Conservation (phyloP, 2,113 vertebrate species). For the Tauraco erythrolophus region DNA sequence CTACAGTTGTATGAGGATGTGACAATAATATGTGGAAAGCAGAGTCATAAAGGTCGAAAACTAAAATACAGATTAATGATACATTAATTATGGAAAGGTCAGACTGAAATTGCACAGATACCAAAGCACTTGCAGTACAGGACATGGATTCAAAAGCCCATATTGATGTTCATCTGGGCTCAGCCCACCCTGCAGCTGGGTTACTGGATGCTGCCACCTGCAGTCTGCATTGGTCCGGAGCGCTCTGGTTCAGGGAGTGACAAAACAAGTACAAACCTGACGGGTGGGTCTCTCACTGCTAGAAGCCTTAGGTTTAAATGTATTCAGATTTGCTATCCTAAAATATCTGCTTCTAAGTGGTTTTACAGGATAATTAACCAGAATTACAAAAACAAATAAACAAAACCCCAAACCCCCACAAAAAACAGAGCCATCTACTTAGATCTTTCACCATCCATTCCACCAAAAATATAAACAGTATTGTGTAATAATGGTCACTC, state of each 20-base stretch:
- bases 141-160: accelerated
- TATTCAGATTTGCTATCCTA: accelerated
- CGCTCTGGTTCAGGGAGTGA: accelerated
- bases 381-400: not conserved
- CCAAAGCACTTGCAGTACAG: accelerated
- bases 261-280: accelerated
- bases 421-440: not conserved
- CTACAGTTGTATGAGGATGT: not conserved
- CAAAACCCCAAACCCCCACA: not conserved
- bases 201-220: constrained; percentile 45
- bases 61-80: not conserved
- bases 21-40: not conserved
- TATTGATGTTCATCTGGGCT: accelerated
- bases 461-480: not conserved
- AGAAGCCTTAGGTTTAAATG: not conserved
- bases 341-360: not conserved
- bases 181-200: not conserved
- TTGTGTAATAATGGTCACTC: not conserved
- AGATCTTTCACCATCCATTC: not conserved
- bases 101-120: accelerated
- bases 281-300: accelerated
- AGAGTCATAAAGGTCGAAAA: not conserved
- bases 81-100: not conserved
- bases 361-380: not conserved
- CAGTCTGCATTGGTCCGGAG: not conserved